Base-by-base conservation (phyloP, 2,797 vertebrate genomes). In the Oreochromis mossambicus region DNA sequence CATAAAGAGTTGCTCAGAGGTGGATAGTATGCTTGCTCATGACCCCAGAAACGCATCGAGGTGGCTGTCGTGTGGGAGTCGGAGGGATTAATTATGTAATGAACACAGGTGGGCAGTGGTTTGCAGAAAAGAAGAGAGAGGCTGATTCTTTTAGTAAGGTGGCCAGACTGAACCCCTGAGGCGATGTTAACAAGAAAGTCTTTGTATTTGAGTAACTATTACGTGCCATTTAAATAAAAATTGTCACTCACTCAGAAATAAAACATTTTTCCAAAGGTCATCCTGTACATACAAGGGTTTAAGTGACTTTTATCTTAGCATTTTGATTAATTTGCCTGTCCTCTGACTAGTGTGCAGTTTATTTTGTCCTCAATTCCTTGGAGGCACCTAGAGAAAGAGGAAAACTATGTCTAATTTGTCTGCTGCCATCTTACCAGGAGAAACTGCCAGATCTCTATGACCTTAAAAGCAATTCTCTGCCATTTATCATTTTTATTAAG, bases 401-500 rank as follows among this genome's bases (percentile, higher is more conserved):
- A 46, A 91, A 93, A 87, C 87, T 56, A 32, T 77, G 79, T 63
- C 84, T 89, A 92, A 92, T 94, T 93, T 94, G 92, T 94, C 93
- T 94, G 70, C 92, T 91, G 90, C 88, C 91, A 91, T 56, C 87
- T 86, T 86, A 82, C 76, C 43, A 81, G 75, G 73, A 91, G 86
- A 81, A 79, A 26, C 87, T 86, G 89, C 87, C 87, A 82, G 91
- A 91, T 93, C 87, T 58, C 32, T 2, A 77, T 93, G 94, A 94
- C 92, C 92, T 95, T 94, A 92, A 92, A 94, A 88, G 83, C 82
- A 88, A 84, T 88, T 73, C 81, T 68, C 52, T 61, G 52, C 79
- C 89, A 91, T 94, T 92, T 87, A 89, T 95, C 91, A 92, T 85
- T 84, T 92, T 87, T 91, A 94, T 91, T 88, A 87, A 89, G 88